phyloP scores from a whole-genome alignment of 2,113 vertebrate genomes.

The Scatophagus argus region DNA sequence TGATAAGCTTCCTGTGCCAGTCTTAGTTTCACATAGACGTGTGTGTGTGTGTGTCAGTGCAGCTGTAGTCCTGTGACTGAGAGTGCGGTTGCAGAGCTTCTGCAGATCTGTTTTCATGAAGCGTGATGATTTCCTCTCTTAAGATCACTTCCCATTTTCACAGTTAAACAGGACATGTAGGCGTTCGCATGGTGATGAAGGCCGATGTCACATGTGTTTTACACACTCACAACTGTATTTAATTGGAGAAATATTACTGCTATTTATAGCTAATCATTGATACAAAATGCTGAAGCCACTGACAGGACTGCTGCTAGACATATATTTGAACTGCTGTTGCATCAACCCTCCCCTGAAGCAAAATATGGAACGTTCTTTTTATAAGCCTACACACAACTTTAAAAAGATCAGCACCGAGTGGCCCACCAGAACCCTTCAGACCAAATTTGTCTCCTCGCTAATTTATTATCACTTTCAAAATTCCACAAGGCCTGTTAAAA shows the following conservation, averaged over 20 bases:
- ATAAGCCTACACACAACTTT: background rate
- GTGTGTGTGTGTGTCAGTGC: background rate
- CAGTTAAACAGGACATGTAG: background rate
- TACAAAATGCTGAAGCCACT: background rate
- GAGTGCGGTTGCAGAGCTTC: constrained; percentile 34
- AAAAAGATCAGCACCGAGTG: background rate
- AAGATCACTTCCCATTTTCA: constrained; percentile 46
- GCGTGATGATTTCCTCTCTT: constrained; percentile 32
- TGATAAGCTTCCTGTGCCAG: constrained; percentile 38
- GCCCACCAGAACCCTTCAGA: background rate
- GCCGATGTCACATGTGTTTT: background rate
- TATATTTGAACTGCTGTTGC: background rate
- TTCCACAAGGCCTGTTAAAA: background rate
- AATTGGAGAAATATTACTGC: background rate
- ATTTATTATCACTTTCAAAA: background rate
- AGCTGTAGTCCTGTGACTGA: constrained; percentile 50
- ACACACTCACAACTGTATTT: background rate
- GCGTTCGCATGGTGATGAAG: background rate
- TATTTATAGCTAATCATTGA: background rate
- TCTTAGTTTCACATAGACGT: constrained; percentile 13
- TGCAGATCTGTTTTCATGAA: constrained; percentile 10
- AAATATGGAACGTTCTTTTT: too few species aligned
- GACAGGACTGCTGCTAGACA: background rate
- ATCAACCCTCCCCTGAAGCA: background rate
- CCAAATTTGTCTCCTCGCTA: background rate